Percentiles rank a stretch among this genome's conserved stretches.
Conservation (phyloP, 2,888 invertebrate species). For the Acanthococcus lagerstroemiae region DNA sequence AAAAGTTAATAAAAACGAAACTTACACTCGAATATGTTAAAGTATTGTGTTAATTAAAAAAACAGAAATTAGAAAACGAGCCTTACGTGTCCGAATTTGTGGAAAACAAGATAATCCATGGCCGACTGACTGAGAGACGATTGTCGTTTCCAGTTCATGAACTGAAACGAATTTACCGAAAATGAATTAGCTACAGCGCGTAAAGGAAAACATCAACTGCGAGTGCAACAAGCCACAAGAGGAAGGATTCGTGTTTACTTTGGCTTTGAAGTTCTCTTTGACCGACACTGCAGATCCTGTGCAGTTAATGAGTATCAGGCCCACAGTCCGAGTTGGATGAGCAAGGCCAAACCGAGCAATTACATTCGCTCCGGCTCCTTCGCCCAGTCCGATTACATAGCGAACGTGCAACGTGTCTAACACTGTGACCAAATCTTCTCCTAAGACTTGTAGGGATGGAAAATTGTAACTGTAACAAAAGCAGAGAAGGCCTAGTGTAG, state of each 20-base stretch:
- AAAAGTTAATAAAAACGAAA: background rate
- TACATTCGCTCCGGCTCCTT: slow-evolving; percentile 81
- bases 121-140: slow-evolving; percentile 72
- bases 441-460: slow-evolving; percentile 69
- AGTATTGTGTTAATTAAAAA: too few species aligned
- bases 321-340: slow-evolving; percentile 65
- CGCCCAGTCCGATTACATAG: slow-evolving; percentile 74
- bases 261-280: slow-evolving; percentile 72
- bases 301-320: slow-evolving; percentile 74
- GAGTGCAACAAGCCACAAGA: background rate
- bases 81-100: slow-evolving; percentile 85
- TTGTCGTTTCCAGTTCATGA: slow-evolving; percentile 72
- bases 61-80: background rate
- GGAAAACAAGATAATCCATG: slow-evolving; percentile 76
- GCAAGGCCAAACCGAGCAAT: slow-evolving; percentile 73
- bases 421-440: slow-evolving; percentile 70
- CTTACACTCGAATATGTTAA: too few species aligned
- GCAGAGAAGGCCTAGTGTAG: background rate
- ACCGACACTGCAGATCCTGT: slow-evolving; percentile 78
- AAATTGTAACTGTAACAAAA: slow-evolving; percentile 56
- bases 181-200: background rate
- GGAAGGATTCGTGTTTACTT: slow-evolving; percentile 45
- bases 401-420: slow-evolving; percentile 72
- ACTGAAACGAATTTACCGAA: slow-evolving; percentile 45
- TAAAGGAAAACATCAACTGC: background rate